Evolutionary conservation across 2,113 vertebrate species (phyloP).

Genomic region (Hemicordylus capensis): DNA sequence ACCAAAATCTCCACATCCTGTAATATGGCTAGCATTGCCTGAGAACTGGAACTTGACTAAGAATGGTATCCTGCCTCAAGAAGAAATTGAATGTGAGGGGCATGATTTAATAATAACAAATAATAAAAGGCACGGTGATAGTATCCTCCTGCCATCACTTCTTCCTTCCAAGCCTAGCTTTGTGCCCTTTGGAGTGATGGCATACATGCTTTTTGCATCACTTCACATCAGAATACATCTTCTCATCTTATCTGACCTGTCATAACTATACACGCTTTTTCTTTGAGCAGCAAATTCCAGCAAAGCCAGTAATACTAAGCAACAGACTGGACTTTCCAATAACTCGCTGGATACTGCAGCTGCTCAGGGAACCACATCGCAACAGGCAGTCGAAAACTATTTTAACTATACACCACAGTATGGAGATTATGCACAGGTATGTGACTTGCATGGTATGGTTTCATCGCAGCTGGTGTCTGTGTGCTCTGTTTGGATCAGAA

Average conservation of each 20-base stretch:
- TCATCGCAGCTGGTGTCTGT: neutral
- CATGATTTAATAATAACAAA: too few relatives aligned
- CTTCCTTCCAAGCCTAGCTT: neutral
- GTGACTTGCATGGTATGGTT: neutral
- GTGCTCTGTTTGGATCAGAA: neutral
- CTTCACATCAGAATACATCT: neutral
- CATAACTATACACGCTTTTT: neutral
- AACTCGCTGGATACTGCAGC: slow-evolving; percentile 72
- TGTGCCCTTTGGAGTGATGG: neutral
- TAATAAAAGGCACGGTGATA: neutral
- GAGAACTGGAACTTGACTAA: neutral
- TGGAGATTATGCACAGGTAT: slow-evolving; percentile 81
- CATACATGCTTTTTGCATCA: neutral
- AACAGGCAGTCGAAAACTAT: slow-evolving; percentile 81
- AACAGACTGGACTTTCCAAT: slow-evolving; percentile 74
- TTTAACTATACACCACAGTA: slow-evolving; percentile 83
- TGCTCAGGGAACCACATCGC: slow-evolving; percentile 80
- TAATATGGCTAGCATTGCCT: neutral
- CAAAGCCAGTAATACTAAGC: slow-evolving; percentile 77
- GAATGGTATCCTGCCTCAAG: neutral
- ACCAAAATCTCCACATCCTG: neutral
- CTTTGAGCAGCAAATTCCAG: slow-evolving; percentile 75
- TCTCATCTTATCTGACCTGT: neutral
- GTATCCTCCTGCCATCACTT: neutral
- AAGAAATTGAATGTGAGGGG: neutral